A percentile compares a stretch with the other conserved stretches of the same genome.
phyloP scores from a whole-genome alignment of 2,113 vertebrate species.

The Xenopus borealis region DNA sequence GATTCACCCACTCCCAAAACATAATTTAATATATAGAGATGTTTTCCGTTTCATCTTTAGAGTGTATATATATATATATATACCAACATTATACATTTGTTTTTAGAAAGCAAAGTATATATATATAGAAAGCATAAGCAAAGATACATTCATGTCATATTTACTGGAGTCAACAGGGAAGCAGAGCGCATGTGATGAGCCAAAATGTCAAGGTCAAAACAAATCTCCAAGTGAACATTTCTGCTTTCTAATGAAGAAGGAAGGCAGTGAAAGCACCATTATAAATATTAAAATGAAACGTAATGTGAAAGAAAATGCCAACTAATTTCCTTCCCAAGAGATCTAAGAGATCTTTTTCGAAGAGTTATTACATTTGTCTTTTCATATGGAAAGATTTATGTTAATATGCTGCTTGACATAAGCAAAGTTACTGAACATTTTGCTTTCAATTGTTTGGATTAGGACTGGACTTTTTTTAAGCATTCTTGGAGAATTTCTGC shows the following conservation, averaged over 20 bases:
- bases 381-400: not conserved
- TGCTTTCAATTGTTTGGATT: not conserved
- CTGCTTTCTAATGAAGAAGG: conserved; percentile 16
- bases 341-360: conserved; percentile 21
- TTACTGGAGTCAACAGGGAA: not conserved
- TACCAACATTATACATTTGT: not conserved
- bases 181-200: not conserved
- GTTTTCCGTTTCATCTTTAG: too few relatives aligned
- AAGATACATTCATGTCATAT: not conserved
- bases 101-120: not conserved
- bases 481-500: too few relatives aligned
- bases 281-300: conserved; percentile 27
- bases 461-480: too few relatives aligned
- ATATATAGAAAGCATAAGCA: not conserved
- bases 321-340: conserved; percentile 32
- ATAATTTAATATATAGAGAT: too few relatives aligned
- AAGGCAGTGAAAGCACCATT: conserved; percentile 13
- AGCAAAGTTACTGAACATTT: conserved; percentile 3
- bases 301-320: conserved; percentile 21
- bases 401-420: conserved; percentile 11
- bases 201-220: conserved; percentile 14
- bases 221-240: conserved; percentile 17
- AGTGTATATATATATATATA: too few relatives aligned
- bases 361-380: conserved; percentile 8
- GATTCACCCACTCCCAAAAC: too few relatives aligned